Conservation (phyloP, 1,140 invertebrate species). For the Coptotermes formosanus region DNA sequence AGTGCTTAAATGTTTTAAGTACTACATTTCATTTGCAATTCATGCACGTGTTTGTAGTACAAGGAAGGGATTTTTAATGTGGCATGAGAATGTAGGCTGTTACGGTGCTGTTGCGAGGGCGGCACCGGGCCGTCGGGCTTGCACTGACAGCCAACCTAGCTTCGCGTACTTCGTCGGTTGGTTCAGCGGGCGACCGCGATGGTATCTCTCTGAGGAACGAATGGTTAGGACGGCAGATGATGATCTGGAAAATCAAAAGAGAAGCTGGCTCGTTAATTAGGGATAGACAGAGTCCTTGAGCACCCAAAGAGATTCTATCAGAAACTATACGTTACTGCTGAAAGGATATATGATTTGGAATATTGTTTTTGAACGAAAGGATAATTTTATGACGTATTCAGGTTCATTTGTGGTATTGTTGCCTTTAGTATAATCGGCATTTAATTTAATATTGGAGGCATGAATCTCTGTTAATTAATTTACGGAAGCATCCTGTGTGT, state of each 20-base stretch:
- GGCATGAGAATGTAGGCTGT: too few species aligned
- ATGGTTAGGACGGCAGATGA: neutral
- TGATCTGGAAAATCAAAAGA: neutral
- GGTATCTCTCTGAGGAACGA: neutral
- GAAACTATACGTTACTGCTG: neutral
- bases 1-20: too few species aligned
- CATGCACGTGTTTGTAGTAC: too few species aligned
- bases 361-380: neutral
- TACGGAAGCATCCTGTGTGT: neutral
- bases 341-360: neutral
- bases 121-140: neutral
- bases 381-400: neutral
- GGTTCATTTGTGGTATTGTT: neutral
- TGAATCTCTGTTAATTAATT: neutral
- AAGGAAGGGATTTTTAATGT: too few species aligned
- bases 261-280: neutral
- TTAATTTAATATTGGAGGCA: neutral
- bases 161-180: neutral
- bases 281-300: neutral
- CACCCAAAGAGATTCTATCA: neutral
- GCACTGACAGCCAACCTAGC: neutral
- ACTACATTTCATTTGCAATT: too few species aligned
- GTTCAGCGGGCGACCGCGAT: neutral
- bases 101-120: neutral
- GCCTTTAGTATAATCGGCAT: neutral